Conservation (phyloP, 2,113 vertebrate genomes). For the Alethe castanea region DNA sequence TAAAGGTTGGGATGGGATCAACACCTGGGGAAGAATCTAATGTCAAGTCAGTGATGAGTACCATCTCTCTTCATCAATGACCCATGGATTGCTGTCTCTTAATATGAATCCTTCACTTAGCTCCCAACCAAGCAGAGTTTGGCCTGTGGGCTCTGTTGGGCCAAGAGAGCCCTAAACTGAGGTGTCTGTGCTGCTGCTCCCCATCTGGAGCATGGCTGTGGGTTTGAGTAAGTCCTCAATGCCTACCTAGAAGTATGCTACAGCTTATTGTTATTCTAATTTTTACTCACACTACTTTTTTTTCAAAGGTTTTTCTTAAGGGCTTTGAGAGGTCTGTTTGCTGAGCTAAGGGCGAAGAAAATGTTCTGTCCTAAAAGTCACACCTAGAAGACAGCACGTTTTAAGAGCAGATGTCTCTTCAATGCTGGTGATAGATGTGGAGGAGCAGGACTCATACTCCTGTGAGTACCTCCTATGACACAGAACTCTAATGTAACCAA, state of each 20-base stretch:
- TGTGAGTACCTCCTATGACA: not conserved
- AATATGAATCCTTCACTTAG: not conserved
- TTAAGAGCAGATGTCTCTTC: not conserved
- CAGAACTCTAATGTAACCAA: not conserved
- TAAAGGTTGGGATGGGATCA: not conserved
- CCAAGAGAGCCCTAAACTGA: not conserved
- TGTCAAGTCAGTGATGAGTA: not conserved
- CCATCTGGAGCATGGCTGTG: not conserved
- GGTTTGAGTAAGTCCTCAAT: not conserved
- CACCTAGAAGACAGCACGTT: not conserved
- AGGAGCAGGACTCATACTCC: not conserved
- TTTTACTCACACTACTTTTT: not conserved
- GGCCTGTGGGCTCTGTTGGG: not conserved
- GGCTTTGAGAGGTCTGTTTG: not conserved
- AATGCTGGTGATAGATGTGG: not conserved
- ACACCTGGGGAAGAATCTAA: not conserved
- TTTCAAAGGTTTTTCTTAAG: not conserved
- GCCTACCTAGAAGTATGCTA: not conserved
- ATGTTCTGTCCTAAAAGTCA: not conserved
- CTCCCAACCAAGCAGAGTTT: not conserved
- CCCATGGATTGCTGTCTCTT: not conserved
- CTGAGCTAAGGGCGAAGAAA: not conserved
- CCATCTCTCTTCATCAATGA: rapidly evolving
- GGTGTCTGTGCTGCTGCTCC: not conserved
- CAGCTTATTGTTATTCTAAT: not conserved